Percentiles rank a stretch among this genome's conserved stretches.
phyloP scores from a whole-genome alignment of 1,140 invertebrate genomes.

The Drosophila nebulosa region DNA sequence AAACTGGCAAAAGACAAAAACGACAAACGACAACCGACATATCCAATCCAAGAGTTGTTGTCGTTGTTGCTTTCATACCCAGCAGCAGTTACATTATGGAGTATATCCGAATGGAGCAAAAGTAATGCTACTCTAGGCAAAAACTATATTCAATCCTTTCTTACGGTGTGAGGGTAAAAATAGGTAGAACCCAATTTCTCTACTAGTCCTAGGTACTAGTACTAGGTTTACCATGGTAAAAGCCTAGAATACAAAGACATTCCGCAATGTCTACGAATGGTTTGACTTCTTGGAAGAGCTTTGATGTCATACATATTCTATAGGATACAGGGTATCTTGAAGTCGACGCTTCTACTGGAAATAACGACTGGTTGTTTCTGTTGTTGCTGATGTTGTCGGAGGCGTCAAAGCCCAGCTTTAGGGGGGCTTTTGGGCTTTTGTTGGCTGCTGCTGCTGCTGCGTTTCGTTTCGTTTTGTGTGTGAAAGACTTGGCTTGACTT shows the following conservation, averaged over 20 bases:
- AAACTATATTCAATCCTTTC: neutral
- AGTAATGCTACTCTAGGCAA: neutral
- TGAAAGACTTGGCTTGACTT: conserved; percentile 39
- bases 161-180: too few species aligned
- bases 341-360: neutral
- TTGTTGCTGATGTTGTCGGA: neutral
- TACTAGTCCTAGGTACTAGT: too few species aligned
- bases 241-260: too few species aligned
- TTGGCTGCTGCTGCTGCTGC: conserved; percentile 33
- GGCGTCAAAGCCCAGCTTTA: conserved; percentile 34
- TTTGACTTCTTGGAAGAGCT: too few species aligned
- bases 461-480: conserved; percentile 52
- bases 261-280: too few species aligned
- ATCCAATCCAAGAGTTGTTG: conserved; percentile 9
- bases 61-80: neutral
- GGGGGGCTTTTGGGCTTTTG: conserved; percentile 38
- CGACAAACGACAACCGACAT: conserved; percentile 34
- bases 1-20: conserved; percentile 66
- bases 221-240: too few species aligned
- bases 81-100: neutral
- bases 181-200: too few species aligned
- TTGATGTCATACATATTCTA: too few species aligned
- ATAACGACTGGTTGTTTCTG: neutral
- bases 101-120: neutral
- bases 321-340: neutral